These are phyloP conservation scores for Epinephelus malabaricus DNA, from an alignment of 2,797 vertebrate genomes.

Conservation along the genomic window DNA sequence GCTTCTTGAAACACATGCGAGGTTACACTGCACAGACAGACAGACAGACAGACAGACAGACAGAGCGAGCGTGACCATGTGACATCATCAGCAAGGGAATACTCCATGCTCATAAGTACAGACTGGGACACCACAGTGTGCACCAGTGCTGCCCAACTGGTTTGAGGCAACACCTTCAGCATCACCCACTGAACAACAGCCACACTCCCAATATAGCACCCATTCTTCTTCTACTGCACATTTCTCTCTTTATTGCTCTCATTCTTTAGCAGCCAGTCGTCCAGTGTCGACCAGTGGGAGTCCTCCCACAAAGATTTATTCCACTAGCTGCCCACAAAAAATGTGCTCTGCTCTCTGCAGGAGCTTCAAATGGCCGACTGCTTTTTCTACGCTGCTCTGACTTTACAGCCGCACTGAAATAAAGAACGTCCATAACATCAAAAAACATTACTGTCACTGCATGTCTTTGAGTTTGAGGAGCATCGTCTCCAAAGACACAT, in stretches of 20 bases:
- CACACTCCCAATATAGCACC: slow-evolving; percentile 1
- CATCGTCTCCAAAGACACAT: slow-evolving; percentile 15
- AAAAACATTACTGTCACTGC: background rate
- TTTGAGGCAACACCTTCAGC: background rate
- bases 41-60: background rate
- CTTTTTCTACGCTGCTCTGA: background rate
- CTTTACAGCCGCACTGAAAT: slow-evolving; percentile 18
- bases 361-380: slow-evolving; percentile 8
- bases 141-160: background rate
- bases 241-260: slow-evolving; percentile 34
- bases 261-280: slow-evolving; percentile 37
- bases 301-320: slow-evolving; percentile 34
- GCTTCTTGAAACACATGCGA: slow-evolving; percentile 20
- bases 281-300: slow-evolving; percentile 22
- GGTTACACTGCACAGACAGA: slow-evolving; percentile 14
- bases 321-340: slow-evolving; percentile 11
- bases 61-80: too few relatives aligned
- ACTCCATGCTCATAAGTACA: background rate
- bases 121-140: background rate
- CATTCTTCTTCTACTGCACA: slow-evolving; percentile 19
- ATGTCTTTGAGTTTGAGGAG: slow-evolving; percentile 21
- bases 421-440: background rate
- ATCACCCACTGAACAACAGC: background rate
- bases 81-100: background rate
- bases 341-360: background rate